A percentile compares a stretch with the other conserved stretches of the same genome.
Conservation (phyloP, 2,113 vertebrate species). For the Centrocercus urophasianus region DNA sequence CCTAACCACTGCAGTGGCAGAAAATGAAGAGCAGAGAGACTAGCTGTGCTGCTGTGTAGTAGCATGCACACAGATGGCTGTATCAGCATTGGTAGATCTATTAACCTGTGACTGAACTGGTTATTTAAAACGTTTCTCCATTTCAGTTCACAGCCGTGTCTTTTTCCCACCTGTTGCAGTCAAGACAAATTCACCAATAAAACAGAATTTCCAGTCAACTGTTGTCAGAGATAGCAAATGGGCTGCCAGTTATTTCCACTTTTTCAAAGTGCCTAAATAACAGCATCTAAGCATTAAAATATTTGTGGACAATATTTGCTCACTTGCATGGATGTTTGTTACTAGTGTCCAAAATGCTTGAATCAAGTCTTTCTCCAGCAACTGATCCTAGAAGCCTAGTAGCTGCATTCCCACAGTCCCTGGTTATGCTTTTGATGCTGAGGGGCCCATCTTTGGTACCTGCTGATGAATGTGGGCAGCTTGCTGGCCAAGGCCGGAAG, state of each 20-base stretch:
- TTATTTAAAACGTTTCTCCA: background rate
- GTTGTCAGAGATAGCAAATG: background rate
- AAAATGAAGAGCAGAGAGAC: constrained; percentile 1
- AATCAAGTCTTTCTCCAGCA: background rate
- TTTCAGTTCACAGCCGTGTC: background rate
- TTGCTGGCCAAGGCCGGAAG: background rate
- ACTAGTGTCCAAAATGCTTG: background rate
- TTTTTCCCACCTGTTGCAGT: background rate
- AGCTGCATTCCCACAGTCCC: background rate
- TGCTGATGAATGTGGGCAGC: background rate
- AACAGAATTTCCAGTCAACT: background rate
- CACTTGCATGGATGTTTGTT: background rate
- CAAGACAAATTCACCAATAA: background rate
- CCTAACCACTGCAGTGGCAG: constrained; percentile 32
- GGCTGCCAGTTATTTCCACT: background rate
- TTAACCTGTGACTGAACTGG: background rate
- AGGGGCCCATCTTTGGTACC: background rate
- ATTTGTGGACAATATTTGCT: background rate
- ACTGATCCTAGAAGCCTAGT: background rate
- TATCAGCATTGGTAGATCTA: background rate
- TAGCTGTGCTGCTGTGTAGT: background rate
- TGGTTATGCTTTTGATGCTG: background rate
- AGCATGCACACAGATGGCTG: background rate
- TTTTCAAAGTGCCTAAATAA: background rate
- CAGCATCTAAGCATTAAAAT: background rate